Evolutionary conservation across 2,113 vertebrate genomes (phyloP), one percentile per base, ranked within the genome.

Genomic region (Mesembrinibis cayennensis): DNA sequence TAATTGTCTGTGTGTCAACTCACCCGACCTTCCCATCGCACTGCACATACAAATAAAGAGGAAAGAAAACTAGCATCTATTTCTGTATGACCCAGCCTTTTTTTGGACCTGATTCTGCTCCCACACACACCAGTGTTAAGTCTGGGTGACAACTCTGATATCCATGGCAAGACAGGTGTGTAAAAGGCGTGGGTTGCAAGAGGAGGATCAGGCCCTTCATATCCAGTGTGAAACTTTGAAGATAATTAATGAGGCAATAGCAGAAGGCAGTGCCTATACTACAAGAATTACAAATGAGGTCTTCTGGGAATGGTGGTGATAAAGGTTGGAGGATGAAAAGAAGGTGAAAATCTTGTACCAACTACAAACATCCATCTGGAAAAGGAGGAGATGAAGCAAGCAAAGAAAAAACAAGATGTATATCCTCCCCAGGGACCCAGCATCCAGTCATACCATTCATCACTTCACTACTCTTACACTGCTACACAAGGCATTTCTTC

Each of bases 321-420:
- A 72, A 89, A 82, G 77, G 65, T 18, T 76, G 73, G 91, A 95
- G 83, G 81, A 93, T 77, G 40, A 96, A 91, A 89, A 87, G 49
- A 89, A 91, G 70, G 83, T 80, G 74, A 95, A 95, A 95, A 55
- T 90, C 81, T 94, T 87, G 58, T 58, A 91, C 62, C 45, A 82
- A 25, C 70, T 66, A 77, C 36, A 79, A 92, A 96, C 59, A 82
- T 20, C 78, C 74, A 72, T 47, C 91, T 88, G 53, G 81, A 81
- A 93, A 85, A 81, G 44, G n/a, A 93, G 70, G 45, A 76, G 66
- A 45, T 58, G 59, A 94, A 85, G 71, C 44, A 85, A 87, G 62
- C 4, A 42, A 85, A 95, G 25, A 1, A 77, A 91, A 95, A 52
- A 16, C 17, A 56, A 92, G 58, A 47, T 10, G 45, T 21, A 72